Evolutionary conservation across 2,113 vertebrate genomes (phyloP).

Genomic region (Scortum barcoo): DNA sequence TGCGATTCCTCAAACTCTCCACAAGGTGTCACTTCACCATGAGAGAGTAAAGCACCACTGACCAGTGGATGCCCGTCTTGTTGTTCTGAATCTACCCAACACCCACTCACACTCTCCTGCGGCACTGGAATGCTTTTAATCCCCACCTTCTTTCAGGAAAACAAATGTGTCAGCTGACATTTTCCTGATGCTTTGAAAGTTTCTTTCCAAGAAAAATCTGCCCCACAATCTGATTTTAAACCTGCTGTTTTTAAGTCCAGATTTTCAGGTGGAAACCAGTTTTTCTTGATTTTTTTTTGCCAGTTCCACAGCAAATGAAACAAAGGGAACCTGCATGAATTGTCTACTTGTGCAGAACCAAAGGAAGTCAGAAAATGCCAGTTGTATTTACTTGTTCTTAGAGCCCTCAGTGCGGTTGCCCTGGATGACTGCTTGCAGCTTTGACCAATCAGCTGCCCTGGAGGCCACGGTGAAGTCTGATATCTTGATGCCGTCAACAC

Average conservation of each 20-base stretch:
- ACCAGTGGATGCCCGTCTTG: neutral
- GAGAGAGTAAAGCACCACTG: neutral
- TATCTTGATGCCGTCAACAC: conserved; percentile 86
- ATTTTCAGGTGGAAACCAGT: too few species aligned
- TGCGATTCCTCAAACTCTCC: conserved; percentile 1
- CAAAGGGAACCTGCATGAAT: neutral
- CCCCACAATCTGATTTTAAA: neutral
- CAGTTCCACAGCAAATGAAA: too few species aligned
- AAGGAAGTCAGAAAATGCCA: neutral
- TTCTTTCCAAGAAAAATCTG: neutral
- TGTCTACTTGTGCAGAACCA: neutral
- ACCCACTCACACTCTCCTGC: conserved; percentile 13
- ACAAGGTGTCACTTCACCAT: conserved; percentile 47
- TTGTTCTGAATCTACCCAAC: neutral
- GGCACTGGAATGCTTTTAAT: conserved; percentile 48
- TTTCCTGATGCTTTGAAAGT: neutral
- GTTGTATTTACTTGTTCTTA: conserved; percentile 62
- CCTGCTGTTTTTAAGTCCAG: neutral
- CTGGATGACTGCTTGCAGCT: conserved; percentile 73
- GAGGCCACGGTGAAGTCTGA: conserved; percentile 40
- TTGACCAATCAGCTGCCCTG: conserved; percentile 32
- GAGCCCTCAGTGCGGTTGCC: conserved; percentile 64
- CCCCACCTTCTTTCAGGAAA: conserved; percentile 3
- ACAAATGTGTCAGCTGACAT: neutral
- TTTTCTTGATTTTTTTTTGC: too few species aligned